Percentiles rank a stretch among this genome's conserved stretches.
These are phyloP conservation scores for Drosophila nigricruria DNA, from an alignment of 2,888 invertebrate species.

Conservation along the genomic window DNA sequence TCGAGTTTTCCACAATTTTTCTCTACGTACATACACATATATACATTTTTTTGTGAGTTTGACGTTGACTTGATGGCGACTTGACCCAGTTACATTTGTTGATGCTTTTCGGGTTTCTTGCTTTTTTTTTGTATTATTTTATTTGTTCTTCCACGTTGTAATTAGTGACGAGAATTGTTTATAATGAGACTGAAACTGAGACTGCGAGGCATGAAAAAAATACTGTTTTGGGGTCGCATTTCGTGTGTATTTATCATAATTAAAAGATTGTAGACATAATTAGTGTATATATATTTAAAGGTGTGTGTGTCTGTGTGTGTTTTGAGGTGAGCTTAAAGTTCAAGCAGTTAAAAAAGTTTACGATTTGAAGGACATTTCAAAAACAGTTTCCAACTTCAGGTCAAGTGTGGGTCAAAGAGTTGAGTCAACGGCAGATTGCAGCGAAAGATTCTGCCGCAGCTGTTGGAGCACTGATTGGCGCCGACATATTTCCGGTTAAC, in stretches of 20 bases:
- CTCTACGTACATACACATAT: constrained; percentile 25
- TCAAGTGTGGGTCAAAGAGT: constrained; percentile 8
- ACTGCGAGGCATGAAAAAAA: constrained; percentile 35
- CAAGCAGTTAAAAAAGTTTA: constrained; percentile 31
- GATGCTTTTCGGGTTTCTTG: constrained; percentile 51
- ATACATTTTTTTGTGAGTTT: constrained; percentile 28
- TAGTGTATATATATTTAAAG: constrained; percentile 45
- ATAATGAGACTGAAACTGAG: constrained; percentile 64
- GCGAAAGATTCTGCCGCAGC: constrained; percentile 38
- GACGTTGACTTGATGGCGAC: constrained; percentile 52
- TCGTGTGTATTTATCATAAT: constrained; percentile 57
- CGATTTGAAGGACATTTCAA: constrained; percentile 46
- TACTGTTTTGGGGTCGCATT: constrained; percentile 46
- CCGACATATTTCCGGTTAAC: constrained; percentile 44
- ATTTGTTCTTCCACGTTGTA: constrained; percentile 75
- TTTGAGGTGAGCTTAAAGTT: constrained; percentile 54
- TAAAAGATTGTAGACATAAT: constrained; percentile 75
- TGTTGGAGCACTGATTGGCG: constrained; percentile 39
- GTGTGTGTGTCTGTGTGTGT: neutral
- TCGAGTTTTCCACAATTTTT: constrained; percentile 76
- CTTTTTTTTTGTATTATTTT: constrained; percentile 32
- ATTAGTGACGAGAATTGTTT: constrained; percentile 80
- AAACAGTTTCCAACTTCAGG: neutral
- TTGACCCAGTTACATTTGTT: constrained; percentile 80
- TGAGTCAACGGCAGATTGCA: constrained; percentile 25